Evolutionary conservation across 2,113 vertebrate species (phyloP).

Genomic region (Spheniscus mendiculus): DNA sequence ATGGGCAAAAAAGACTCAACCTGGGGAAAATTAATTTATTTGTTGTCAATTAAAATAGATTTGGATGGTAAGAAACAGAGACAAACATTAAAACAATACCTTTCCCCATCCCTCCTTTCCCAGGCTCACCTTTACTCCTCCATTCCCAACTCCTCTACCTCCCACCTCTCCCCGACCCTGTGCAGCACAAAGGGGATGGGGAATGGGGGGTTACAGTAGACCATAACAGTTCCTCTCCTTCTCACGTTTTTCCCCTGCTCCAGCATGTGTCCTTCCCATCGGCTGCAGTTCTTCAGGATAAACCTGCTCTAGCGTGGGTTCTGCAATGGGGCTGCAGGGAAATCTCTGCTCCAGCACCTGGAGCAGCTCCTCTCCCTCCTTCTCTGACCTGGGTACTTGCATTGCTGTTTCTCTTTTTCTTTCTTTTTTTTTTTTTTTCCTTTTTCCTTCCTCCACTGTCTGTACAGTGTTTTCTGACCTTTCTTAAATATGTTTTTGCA

Average conservation of each 20-base stretch:
- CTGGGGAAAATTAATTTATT: background rate
- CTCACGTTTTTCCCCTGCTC: background rate
- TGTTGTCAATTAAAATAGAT: background rate
- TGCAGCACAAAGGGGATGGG: background rate
- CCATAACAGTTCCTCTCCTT: background rate
- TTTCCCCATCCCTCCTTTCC: background rate
- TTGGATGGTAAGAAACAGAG: background rate
- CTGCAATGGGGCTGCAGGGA: background rate
- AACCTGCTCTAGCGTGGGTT: background rate
- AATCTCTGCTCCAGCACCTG: background rate
- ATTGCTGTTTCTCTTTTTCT: background rate
- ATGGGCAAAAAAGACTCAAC: background rate
- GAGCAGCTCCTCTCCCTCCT: background rate
- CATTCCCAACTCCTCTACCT: background rate
- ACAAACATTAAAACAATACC: background rate
- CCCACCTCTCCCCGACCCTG: fast-evolving
- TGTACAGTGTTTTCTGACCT: background rate
- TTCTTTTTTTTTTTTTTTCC: background rate
- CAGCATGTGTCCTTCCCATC: background rate
- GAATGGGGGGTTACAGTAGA: background rate
- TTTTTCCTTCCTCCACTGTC: background rate
- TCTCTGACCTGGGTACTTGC: background rate
- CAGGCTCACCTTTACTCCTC: background rate
- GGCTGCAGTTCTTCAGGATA: background rate
- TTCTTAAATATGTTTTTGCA: background rate